Evolutionary conservation across 1,140 invertebrate genomes (phyloP).

Genomic region (Sarcophaga peregrina): DNA sequence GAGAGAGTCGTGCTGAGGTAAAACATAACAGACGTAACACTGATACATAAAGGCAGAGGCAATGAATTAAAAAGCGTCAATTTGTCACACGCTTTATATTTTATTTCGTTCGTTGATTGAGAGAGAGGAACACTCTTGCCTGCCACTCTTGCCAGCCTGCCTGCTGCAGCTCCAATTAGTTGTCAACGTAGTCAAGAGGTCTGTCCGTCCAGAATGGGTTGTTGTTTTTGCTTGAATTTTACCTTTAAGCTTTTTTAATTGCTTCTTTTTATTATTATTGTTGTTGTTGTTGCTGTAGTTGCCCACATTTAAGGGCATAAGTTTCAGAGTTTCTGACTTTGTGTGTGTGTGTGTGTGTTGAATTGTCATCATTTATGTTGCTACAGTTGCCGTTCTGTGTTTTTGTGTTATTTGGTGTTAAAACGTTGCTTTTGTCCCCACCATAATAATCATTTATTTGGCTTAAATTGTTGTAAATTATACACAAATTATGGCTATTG

Average conservation of each 20-base stretch:
- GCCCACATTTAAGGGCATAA: background rate
- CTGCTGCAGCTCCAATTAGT: background rate
- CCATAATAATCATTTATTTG: conserved; percentile 36
- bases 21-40: background rate
- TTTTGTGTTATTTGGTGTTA: conserved; percentile 1
- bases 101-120: too few species aligned
- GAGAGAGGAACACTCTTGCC: too few species aligned
- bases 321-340: background rate
- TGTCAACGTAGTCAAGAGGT: background rate
- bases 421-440: conserved; percentile 31
- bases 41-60: background rate
- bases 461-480: conserved; percentile 40
- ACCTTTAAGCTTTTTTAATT: conserved; percentile 6
- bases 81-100: conserved; percentile 28
- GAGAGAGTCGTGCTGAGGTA: background rate
- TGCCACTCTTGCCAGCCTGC: too few species aligned
- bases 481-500: conserved; percentile 17
- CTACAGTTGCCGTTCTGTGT: background rate
- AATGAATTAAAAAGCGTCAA: conserved; percentile 40
- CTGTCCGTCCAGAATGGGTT: background rate
- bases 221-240: background rate
- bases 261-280: background rate
- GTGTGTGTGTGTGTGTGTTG: conserved; percentile 8
- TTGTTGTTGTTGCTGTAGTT: background rate
- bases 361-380: background rate